Base-by-base conservation (phyloP, 2,797 vertebrate genomes). In the Spinus pinus region DNA sequence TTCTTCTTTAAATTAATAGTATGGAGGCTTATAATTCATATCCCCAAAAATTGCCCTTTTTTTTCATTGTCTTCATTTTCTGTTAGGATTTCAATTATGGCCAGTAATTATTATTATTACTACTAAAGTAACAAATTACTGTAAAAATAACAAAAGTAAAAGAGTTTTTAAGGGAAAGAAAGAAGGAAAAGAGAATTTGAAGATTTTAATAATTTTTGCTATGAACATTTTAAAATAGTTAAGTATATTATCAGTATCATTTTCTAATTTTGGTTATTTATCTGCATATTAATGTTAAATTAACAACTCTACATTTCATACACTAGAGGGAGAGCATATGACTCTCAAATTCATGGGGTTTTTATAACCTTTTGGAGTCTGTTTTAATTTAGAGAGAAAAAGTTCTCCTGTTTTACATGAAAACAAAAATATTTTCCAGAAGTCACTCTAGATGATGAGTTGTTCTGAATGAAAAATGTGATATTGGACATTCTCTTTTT, bases 331-430 rank as follows among this genome's bases (percentile, higher is more conserved):
- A 66, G 2, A 2, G 1, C 3, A 41, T 88, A 25, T 14, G 28
- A 30, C 4, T 61, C 16, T 51, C 19, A n/a, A 27, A 10, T 21
- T 54, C 50, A 60, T 1, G 1, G 2, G 0, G 0, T 18, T 56
- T 57, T 67, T 39, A 37, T 12, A n/a, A 19, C 19, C 67, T 73
- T 71, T 88, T 2, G 3, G 42, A 54, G 4, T 37, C 5, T 54
- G 2, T 25, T 86, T 61, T 11, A 81, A 37, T 69, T 69, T 37
- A 77, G 20, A 71, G 10, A 67, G 10, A 90, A 71, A 4, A 70
- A 19, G 7, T 64, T 81, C 0, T 84, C 3, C 56, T 21, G 0
- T 46, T 50, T 83, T 27, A 66, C 9, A 15, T 41, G 15, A 60
- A 60, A 58, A 44, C 3, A 66, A 84, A 86, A 82, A 71, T 19